phyloP scores from a whole-genome alignment of 2,888 invertebrate species.

The Dryocosmus kuriphilus region DNA sequence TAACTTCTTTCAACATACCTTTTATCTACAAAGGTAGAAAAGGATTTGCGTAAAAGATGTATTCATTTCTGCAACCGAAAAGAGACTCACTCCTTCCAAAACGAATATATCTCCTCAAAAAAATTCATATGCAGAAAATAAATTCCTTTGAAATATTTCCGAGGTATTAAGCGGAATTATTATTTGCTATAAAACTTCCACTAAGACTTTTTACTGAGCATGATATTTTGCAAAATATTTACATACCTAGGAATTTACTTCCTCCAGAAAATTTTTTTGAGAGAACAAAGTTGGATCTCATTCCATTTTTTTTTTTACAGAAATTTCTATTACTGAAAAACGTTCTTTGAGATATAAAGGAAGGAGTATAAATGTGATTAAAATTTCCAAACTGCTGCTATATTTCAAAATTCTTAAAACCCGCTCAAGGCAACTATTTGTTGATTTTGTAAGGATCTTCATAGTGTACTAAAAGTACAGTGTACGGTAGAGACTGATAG shows the following conservation, averaged over 20 bases:
- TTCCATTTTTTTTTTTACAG: too few relatives aligned
- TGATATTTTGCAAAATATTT: neutral
- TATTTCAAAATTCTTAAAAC: neutral
- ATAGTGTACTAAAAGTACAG: constrained; percentile 1
- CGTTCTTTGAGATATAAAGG: neutral
- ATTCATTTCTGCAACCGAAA: constrained; percentile 1
- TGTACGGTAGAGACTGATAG: neutral
- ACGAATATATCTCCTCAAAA: neutral
- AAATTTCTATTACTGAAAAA: neutral
- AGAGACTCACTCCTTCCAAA: neutral
- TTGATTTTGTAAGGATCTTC: neutral
- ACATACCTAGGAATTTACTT: neutral
- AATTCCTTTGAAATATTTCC: neutral
- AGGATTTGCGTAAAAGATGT: constrained; percentile 3
- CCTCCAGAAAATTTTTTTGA: neutral
- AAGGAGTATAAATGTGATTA: too few relatives aligned
- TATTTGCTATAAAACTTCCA: neutral
- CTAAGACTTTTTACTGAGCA: neutral
- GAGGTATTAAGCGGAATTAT: neutral
- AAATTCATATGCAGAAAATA: constrained; percentile 1
- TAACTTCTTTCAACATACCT: neutral
- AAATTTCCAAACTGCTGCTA: neutral
- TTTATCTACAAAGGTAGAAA: constrained; percentile 3
- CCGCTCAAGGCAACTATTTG: too few relatives aligned
- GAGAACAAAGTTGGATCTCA: neutral